Conservation (phyloP, 1,140 invertebrate species). For the Drosophila tsacasi region DNA sequence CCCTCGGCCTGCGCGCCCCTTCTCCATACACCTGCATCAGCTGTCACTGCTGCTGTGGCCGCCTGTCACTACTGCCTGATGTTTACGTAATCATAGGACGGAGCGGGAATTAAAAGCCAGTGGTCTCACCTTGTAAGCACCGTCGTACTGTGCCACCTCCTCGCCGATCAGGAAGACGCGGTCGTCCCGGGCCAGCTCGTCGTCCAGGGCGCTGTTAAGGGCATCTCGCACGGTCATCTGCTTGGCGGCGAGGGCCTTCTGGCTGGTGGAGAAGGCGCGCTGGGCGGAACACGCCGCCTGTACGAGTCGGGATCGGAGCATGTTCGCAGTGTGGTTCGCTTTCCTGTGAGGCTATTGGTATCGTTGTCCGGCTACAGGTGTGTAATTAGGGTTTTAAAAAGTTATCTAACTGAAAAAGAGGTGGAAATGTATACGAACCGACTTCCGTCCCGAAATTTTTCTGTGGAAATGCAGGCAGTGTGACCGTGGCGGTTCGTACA, state of each 20-base stretch:
- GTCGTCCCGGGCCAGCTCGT: constrained; percentile 98
- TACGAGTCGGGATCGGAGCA: constrained; percentile 64
- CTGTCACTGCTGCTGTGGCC: constrained; percentile 59
- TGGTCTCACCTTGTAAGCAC: constrained; percentile 95
- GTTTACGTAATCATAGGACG: constrained; percentile 82
- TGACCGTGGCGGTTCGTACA: not conserved
- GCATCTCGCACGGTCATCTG: constrained; percentile 98
- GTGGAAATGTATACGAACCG: constrained; percentile 50
- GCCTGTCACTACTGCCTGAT: constrained; percentile 19
- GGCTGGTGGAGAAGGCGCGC: constrained; percentile 87
- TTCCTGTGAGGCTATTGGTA: constrained; percentile 15
- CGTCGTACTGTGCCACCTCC: constrained; percentile 99
- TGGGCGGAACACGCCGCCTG: constrained; percentile 72
- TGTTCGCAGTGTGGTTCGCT: constrained; percentile 38
- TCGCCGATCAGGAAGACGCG: constrained; percentile 98
- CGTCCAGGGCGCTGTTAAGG: constrained; percentile 97
- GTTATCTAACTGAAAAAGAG: constrained; percentile 38
- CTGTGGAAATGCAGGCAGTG: constrained; percentile 21
- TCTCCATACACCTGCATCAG: constrained; percentile 32
- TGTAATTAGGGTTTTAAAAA: constrained; percentile 1
- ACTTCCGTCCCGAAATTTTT: constrained; percentile 60
- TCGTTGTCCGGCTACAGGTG: constrained; percentile 35
- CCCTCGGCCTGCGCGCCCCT: not conserved
- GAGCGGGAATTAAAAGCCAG: constrained; percentile 25
- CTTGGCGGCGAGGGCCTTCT: constrained; percentile 87